Evolutionary conservation across 2,797 vertebrate genomes (phyloP).

Genomic region (Macrochelys suwanniensis): DNA sequence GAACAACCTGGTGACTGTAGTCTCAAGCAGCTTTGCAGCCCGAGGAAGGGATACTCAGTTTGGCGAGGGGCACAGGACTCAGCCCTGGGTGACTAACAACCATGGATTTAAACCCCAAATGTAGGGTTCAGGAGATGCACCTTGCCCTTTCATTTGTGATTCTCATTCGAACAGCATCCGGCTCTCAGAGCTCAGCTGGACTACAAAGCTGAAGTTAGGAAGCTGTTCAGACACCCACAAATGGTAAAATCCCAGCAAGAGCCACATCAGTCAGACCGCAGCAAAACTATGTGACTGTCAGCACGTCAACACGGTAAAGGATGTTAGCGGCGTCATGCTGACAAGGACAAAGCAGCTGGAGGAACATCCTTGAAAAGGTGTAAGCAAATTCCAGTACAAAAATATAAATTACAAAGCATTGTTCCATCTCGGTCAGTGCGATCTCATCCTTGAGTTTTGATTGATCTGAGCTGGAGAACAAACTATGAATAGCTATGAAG

Average conservation of each 20-base stretch:
- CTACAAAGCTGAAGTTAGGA: background rate
- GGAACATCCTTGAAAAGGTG: background rate
- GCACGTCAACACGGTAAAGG: background rate
- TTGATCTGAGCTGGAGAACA: background rate
- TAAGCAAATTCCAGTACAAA: background rate
- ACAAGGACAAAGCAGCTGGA: conserved; percentile 8
- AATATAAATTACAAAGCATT: background rate
- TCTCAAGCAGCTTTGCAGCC: background rate
- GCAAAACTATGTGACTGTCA: background rate
- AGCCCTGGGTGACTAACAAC: background rate
- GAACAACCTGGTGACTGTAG: background rate
- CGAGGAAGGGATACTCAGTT: background rate
- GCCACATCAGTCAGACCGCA: background rate
- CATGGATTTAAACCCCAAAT: background rate
- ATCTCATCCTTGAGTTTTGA: background rate
- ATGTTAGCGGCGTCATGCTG: background rate
- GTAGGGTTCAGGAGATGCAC: background rate
- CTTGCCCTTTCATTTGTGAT: background rate
- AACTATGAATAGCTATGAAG: background rate
- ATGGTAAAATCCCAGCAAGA: background rate
- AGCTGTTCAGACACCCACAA: background rate
- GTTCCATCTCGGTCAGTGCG: background rate
- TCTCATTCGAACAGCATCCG: too few relatives aligned
- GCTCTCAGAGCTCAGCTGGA: background rate
- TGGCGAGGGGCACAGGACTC: background rate